These are phyloP conservation scores for Psittacula cyanocephala DNA, from an alignment of 2,113 vertebrate species.

Conservation along the genomic window DNA sequence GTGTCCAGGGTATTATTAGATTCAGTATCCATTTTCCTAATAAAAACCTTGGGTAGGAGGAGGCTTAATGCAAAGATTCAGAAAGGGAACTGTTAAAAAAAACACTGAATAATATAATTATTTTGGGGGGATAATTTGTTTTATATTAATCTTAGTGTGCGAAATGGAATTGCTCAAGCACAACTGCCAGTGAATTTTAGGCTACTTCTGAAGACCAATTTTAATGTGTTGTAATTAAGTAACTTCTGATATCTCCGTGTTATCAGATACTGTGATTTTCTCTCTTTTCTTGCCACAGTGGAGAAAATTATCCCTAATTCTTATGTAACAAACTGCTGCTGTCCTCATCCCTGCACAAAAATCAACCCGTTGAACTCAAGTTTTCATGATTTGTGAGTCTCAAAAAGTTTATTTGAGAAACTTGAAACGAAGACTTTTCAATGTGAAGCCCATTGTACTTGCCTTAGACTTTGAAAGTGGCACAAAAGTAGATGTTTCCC, in stretches of 20 bases:
- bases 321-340: background rate
- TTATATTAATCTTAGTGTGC: background rate
- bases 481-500: background rate
- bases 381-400: background rate
- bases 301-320: background rate
- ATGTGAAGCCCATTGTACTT: background rate
- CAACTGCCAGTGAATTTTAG: background rate
- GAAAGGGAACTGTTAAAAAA: constrained; percentile 22
- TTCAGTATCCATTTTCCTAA: constrained; percentile 17
- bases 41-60: background rate
- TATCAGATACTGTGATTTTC: background rate
- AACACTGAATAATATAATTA: background rate
- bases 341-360: background rate
- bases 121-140: constrained; percentile 1
- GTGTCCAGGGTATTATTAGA: background rate
- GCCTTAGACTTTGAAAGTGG: background rate
- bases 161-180: background rate
- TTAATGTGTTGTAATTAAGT: background rate
- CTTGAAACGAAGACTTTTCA: background rate
- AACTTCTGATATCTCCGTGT: background rate
- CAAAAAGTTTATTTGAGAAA: background rate
- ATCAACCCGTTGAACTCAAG: background rate
- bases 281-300: background rate
- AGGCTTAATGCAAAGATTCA: background rate
- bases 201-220: background rate